A percentile compares a stretch with the other conserved stretches of the same genome.
Conservation (phyloP, 2,113 vertebrate species). For the Ginglymostoma cirratum region DNA sequence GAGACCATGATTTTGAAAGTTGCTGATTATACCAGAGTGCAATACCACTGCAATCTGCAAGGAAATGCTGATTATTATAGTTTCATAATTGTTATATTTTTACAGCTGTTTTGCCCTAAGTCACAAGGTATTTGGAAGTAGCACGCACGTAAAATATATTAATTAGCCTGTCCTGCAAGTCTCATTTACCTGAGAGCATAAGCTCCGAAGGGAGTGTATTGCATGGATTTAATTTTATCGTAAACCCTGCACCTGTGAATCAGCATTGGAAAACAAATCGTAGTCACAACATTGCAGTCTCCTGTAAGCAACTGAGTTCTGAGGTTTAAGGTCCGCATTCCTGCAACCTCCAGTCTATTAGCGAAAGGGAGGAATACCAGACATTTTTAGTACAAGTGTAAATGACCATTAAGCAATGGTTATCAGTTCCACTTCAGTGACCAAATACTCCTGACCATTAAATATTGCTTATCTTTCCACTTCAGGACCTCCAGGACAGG, state of each 20-base stretch:
- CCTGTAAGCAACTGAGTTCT: not conserved
- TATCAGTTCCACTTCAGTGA: constrained; percentile 26
- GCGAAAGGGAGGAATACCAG: not conserved
- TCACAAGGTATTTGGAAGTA: not conserved
- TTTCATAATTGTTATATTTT: not conserved
- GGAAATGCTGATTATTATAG: not conserved
- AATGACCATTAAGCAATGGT: not conserved
- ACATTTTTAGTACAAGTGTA: not conserved
- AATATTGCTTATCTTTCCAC: not conserved
- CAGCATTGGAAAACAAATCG: constrained; percentile 14
- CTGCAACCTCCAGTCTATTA: not conserved
- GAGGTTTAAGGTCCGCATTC: too few relatives aligned
- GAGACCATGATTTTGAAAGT: constrained; percentile 38
- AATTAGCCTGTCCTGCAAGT: not conserved
- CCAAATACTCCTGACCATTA: not conserved
- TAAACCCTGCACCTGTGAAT: constrained; percentile 28
- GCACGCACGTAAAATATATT: not conserved
- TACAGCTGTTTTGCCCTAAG: not conserved
- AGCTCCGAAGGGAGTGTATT: not conserved
- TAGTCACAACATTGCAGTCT: not conserved
- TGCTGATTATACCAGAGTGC: not conserved
- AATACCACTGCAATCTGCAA: not conserved
- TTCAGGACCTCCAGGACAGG: not conserved
- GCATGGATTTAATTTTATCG: constrained; percentile 12
- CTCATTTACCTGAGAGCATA: constrained; percentile 12